Evolutionary conservation across 2,113 vertebrate genomes (phyloP).

Genomic region (Solenodon paradoxus): DNA sequence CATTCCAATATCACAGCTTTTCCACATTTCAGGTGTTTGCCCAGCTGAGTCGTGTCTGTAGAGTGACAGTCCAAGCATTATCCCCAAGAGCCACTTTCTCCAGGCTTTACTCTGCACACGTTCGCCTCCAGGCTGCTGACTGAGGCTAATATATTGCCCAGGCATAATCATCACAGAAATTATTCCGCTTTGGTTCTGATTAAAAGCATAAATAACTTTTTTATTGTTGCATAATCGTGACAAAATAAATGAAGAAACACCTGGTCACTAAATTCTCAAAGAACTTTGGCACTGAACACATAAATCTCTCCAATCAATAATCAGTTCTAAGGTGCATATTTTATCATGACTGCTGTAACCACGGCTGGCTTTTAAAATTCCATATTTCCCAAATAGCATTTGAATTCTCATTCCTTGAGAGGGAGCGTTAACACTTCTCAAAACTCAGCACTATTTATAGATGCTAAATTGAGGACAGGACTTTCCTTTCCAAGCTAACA

Average conservation of each 20-base stretch:
- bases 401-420: conserved; percentile 43
- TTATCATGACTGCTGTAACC: not conserved
- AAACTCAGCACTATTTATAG: conserved; percentile 53
- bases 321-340: not conserved
- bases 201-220: not conserved
- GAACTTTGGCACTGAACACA: not conserved
- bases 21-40: not conserved
- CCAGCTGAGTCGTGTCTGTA: not conserved
- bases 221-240: not conserved
- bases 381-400: not conserved
- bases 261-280: not conserved
- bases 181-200: not conserved
- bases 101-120: not conserved
- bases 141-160: not conserved
- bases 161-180: not conserved
- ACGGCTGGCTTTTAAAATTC: not conserved
- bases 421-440: conserved; percentile 43
- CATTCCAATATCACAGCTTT: not conserved
- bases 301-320: not conserved
- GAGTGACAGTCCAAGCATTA: not conserved
- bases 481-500: not conserved
- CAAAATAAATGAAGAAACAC: not conserved
- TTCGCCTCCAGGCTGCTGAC: not conserved
- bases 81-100: not conserved
- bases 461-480: not conserved